phyloP scores from a whole-genome alignment of 2,797 vertebrate genomes.

The Glyptemys insculpta region DNA sequence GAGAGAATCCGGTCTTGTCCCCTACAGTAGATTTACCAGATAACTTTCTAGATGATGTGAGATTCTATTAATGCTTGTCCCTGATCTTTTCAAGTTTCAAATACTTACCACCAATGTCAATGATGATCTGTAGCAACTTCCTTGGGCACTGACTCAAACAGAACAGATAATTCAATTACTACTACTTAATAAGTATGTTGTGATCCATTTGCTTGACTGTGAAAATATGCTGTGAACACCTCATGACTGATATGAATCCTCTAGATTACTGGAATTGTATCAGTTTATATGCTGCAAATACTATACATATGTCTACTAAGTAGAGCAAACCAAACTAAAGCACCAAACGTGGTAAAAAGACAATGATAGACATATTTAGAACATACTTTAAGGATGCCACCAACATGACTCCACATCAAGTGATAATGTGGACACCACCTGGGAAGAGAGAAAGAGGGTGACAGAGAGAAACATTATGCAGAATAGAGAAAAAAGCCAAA shows the following conservation, averaged over 20 bases:
- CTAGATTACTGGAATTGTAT: too few relatives aligned
- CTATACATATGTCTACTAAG: too few relatives aligned
- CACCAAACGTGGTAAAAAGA: too few relatives aligned
- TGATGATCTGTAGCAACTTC: neutral
- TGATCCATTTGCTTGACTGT: neutral
- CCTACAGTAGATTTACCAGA: neutral
- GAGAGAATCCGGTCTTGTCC: neutral
- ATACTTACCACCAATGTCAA: neutral
- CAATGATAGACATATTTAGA: too few relatives aligned
- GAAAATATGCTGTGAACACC: neutral
- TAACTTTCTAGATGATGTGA: neutral
- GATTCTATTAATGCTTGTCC: too few relatives aligned
- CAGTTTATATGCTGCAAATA: neutral
- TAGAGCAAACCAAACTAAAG: too few relatives aligned
- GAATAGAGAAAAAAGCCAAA: too few relatives aligned
- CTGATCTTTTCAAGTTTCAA: neutral
- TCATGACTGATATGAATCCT: neutral
- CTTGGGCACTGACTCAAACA: neutral
- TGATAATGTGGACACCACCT: too few relatives aligned
- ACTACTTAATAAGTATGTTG: slow-evolving; percentile 9
- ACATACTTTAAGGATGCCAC: too few relatives aligned
- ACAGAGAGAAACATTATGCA: too few relatives aligned
- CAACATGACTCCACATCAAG: too few relatives aligned
- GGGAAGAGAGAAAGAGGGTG: too few relatives aligned
- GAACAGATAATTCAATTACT: slow-evolving; percentile 15